phyloP scores from a whole-genome alignment of 2,113 vertebrate species.

The Hydropotes inermis region DNA sequence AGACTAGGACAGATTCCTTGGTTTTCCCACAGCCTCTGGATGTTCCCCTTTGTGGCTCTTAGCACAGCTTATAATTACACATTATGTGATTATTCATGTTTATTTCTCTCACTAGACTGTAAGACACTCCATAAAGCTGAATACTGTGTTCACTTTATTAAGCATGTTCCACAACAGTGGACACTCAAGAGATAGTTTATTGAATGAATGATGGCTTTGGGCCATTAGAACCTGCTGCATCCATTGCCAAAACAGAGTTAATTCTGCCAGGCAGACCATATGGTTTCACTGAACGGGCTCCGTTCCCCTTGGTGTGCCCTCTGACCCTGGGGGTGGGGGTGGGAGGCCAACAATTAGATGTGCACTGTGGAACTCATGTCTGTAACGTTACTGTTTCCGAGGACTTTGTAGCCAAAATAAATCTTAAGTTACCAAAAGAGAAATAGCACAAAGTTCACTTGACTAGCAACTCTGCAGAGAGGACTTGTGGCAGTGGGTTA shows the following conservation, averaged over 20 bases:
- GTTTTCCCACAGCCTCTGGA: not conserved
- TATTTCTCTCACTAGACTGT: not conserved
- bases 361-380: not conserved
- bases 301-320: accelerated
- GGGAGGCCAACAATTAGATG: not conserved
- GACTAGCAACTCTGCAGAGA: not conserved
- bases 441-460: conserved; percentile 20
- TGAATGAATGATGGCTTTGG: not conserved
- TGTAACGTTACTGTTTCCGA: not conserved
- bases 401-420: not conserved
- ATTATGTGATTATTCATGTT: not conserved
- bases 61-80: not conserved
- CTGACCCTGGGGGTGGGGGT: not conserved
- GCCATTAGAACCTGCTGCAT: not conserved
- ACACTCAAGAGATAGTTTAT: not conserved
- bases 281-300: not conserved
- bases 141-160: not conserved
- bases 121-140: not conserved
- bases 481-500: conserved; percentile 6
- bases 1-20: not conserved
- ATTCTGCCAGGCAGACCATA: not conserved
- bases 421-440: not conserved
- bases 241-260: not conserved
- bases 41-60: not conserved
- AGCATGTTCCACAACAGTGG: not conserved